Conservation (phyloP, 92 coral and sea anemone species). For the Galaxea fascicularis region DNA sequence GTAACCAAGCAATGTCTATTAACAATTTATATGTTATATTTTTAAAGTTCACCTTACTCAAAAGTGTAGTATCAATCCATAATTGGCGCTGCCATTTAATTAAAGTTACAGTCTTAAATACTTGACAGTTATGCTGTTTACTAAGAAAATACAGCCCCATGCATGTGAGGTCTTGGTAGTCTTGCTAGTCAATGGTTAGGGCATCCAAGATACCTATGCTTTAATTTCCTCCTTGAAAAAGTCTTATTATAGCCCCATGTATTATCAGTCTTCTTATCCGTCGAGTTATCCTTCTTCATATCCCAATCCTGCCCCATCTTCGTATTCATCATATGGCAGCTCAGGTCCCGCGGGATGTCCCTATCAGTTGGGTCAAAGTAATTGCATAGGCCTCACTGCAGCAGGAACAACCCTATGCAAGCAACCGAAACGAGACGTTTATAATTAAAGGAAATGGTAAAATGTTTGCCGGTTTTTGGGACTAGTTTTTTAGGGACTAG, state of each 20-base stretch:
- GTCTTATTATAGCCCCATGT: slow-evolving; percentile 5
- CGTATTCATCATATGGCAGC: neutral
- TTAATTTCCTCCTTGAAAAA: slow-evolving; percentile 6
- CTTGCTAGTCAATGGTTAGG: too few relatives aligned
- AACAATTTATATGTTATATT: too few relatives aligned
- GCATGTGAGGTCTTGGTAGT: neutral
- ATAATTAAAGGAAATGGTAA: slow-evolving; percentile 29
- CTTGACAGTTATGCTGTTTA: too few relatives aligned
- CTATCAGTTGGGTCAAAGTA: neutral
- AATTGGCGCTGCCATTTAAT: too few relatives aligned
- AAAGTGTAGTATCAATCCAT: too few relatives aligned
- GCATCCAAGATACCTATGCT: neutral
- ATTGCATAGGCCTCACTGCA: neutral
- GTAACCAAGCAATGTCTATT: too few relatives aligned
- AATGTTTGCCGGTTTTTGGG: too few relatives aligned
- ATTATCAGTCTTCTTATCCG: neutral
- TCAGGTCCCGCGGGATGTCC: neutral
- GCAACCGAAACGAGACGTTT: slow-evolving; percentile 28
- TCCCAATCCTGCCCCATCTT: slow-evolving; percentile 5
- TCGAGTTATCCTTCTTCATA: neutral
- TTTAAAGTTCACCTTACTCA: too few relatives aligned
- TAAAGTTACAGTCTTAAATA: too few relatives aligned
- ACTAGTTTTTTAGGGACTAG: too few relatives aligned
- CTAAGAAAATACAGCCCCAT: too few relatives aligned
- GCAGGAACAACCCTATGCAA: neutral